These are phyloP conservation scores for Ditylenchus dipsaci DNA, from an alignment of 1,140 invertebrate genomes.

Conservation along the genomic window DNA sequence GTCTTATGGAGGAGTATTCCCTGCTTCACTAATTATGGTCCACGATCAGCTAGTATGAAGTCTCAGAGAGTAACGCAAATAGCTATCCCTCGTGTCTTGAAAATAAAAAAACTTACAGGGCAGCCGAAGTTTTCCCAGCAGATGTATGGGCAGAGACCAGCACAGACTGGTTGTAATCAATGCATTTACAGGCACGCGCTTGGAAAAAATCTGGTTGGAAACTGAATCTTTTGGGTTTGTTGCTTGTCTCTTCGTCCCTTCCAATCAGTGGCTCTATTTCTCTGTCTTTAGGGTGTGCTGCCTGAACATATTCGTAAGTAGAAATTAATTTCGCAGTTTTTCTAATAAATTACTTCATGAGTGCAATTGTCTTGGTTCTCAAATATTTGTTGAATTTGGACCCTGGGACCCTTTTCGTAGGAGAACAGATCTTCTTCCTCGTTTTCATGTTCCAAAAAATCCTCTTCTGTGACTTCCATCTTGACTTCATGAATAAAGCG, in stretches of 20 bases:
- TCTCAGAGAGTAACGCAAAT: not conserved
- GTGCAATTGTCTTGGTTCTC: not conserved
- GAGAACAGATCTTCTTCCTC: not conserved
- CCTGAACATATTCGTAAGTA: slow-evolving; percentile 27
- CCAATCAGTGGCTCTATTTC: slow-evolving; percentile 12
- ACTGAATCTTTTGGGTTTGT: too few relatives aligned
- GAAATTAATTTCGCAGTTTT: too few relatives aligned
- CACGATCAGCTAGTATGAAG: not conserved
- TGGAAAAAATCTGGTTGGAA: slow-evolving; percentile 70
- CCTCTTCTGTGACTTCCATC: too few relatives aligned
- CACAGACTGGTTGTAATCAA: slow-evolving; percentile 88
- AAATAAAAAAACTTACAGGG: slow-evolving; percentile 89
- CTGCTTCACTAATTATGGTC: too few relatives aligned
- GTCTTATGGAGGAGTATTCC: too few relatives aligned
- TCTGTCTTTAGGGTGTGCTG: slow-evolving; percentile 57
- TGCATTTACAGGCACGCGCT: slow-evolving; percentile 83
- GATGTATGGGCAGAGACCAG: slow-evolving; percentile 98
- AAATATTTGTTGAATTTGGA: not conserved
- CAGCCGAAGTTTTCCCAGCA: slow-evolving; percentile 96
- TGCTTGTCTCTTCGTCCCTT: slow-evolving; percentile 65
- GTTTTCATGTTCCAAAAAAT: too few relatives aligned
- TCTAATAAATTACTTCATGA: not conserved
- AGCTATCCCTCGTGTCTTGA: not conserved
- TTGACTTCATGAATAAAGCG: too few relatives aligned
- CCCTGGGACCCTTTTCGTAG: not conserved